Conservation (phyloP, 2,888 invertebrate genomes). For the Chrysomela aeneicollis region DNA sequence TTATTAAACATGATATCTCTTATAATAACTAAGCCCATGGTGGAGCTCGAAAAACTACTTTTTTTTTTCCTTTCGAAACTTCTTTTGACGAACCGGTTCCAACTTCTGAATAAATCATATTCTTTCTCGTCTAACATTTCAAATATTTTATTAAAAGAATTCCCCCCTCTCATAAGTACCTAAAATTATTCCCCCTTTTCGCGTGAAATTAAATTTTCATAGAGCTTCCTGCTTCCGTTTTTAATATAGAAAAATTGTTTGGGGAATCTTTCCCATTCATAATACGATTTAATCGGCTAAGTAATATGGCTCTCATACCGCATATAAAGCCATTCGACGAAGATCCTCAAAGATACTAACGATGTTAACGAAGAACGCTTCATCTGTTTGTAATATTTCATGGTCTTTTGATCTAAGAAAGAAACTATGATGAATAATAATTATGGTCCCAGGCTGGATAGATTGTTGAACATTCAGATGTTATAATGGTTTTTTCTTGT, state of each 20-base stretch:
- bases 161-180: conserved; percentile 5
- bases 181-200: conserved; percentile 17
- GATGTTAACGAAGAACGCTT: background rate
- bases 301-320: conserved; percentile 7
- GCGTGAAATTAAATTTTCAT: conserved; percentile 21
- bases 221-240: conserved; percentile 20
- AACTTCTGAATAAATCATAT: conserved; percentile 11
- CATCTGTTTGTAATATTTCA: background rate
- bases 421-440: no score
- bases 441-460: no score
- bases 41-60: background rate
- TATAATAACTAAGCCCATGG: no score
- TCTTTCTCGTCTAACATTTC: conserved; percentile 3
- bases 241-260: conserved; percentile 24
- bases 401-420: background rate
- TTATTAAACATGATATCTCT: no score
- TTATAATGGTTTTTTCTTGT: no score
- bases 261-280: conserved; percentile 13
- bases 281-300: conserved; percentile 13
- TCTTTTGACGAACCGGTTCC: background rate
- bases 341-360: background rate
- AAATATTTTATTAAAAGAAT: conserved; percentile 10
- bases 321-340: background rate
- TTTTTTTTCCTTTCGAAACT: background rate
- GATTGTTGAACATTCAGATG: no score